phyloP scores from a whole-genome alignment of 92 coral and sea anemone species.

The Phenganax subtilis region DNA sequence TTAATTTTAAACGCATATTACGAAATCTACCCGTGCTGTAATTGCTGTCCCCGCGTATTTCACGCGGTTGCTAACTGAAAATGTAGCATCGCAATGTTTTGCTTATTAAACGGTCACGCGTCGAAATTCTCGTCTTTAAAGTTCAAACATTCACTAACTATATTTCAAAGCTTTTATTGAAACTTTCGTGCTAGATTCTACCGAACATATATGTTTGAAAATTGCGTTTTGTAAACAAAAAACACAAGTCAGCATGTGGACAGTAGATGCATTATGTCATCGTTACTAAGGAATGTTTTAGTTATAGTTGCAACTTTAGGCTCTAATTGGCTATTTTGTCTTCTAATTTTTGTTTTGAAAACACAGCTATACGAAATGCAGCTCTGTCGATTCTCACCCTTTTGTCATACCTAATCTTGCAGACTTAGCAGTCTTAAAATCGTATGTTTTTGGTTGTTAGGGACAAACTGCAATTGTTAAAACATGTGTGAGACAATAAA shows the following conservation, averaged over 20 bases:
- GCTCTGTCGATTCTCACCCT: not conserved
- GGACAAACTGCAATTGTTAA: constrained; percentile 12
- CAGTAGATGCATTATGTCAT: constrained; percentile 12
- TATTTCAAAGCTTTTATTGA: not conserved
- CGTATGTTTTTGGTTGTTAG: constrained; percentile 18
- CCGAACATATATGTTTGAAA: not conserved
- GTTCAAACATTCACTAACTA: not conserved
- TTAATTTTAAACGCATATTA: not conserved
- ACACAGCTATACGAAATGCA: not conserved
- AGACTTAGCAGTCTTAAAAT: not conserved
- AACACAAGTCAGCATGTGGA: not conserved
- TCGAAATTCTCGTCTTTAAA: not conserved
- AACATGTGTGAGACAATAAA: not conserved
- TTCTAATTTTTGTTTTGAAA: not conserved
- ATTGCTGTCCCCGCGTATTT: constrained; percentile 4
- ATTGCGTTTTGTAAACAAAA: constrained; percentile 26
- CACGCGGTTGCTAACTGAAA: constrained; percentile 18
- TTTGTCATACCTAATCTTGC: not conserved
- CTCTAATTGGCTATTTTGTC: not conserved
- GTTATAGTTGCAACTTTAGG: not conserved
- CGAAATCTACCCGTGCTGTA: not conserved
- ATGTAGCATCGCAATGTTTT: not conserved
- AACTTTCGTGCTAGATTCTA: not conserved
- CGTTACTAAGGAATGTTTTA: not conserved
- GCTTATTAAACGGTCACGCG: constrained; percentile 13